Conservation (phyloP, 2,113 vertebrate genomes). For the Etheostoma cragini region DNA sequence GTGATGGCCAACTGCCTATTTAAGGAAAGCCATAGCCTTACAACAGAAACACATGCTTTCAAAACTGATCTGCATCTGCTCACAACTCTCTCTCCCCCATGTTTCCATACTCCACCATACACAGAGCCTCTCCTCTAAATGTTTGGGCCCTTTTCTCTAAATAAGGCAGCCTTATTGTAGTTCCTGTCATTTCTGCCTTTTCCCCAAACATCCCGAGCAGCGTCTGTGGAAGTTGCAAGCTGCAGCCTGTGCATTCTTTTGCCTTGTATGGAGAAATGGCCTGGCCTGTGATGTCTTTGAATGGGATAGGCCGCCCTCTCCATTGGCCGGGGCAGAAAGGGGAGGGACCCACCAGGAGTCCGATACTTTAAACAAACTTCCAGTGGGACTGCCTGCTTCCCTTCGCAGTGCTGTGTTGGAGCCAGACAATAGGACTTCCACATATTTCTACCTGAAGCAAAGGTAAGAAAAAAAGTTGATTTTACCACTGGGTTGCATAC, state of each 20-base stretch:
- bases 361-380: slow-evolving; percentile 84
- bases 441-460: slow-evolving; percentile 70
- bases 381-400: slow-evolving; percentile 72
- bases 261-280: slow-evolving; percentile 90
- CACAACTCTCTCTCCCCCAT: slow-evolving; percentile 38
- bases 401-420: slow-evolving; percentile 73
- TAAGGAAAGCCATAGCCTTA: slow-evolving; percentile 70
- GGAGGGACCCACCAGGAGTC: slow-evolving; percentile 67
- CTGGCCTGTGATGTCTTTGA: slow-evolving; percentile 80
- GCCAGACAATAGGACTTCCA: slow-evolving; percentile 69
- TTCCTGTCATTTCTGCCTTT: slow-evolving; percentile 84
- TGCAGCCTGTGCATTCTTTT: slow-evolving; percentile 87
- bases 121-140: slow-evolving; percentile 53
- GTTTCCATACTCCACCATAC: slow-evolving; percentile 43
- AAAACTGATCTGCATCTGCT: slow-evolving; percentile 64
- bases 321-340: slow-evolving; percentile 78
- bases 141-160: slow-evolving; percentile 82
- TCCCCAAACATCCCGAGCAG: slow-evolving; percentile 80
- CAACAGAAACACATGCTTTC: slow-evolving; percentile 42
- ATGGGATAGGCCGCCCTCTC: slow-evolving; percentile 41
- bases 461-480: slow-evolving; percentile 74
- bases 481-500: slow-evolving; percentile 7
- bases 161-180: slow-evolving; percentile 86
- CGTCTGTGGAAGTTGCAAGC: slow-evolving; percentile 71
- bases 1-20: slow-evolving; percentile 74